Percentiles rank a stretch among this genome's conserved stretches.
Evolutionary conservation across 1,140 invertebrate genomes (phyloP).

Genomic region (Dufourea novaeangliae): DNA sequence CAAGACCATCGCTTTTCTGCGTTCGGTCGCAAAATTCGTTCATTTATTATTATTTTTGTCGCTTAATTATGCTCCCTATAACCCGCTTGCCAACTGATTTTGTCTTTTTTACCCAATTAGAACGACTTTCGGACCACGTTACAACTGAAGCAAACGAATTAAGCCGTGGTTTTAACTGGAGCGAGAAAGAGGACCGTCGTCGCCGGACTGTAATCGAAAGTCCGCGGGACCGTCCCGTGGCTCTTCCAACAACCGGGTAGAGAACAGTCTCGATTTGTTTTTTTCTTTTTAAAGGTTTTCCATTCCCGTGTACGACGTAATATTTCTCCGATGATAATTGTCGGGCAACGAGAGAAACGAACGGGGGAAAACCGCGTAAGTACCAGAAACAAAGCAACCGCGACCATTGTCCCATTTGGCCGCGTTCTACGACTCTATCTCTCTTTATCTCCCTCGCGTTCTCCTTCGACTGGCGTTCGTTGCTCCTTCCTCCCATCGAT

Average conservation of each 20-base stretch:
- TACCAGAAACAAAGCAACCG: slow-evolving; percentile 14
- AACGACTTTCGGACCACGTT: too few species aligned
- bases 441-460: neutral
- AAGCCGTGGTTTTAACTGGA: too few species aligned
- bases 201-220: too few species aligned
- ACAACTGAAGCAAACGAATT: too few species aligned
- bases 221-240: neutral
- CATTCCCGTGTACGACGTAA: neutral
- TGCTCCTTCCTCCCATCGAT: neutral
- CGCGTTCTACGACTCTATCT: neutral
- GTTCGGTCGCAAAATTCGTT: too few species aligned
- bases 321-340: slow-evolving; percentile 4
- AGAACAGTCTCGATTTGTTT: neutral
- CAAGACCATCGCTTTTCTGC: too few species aligned
- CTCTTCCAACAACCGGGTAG: too few species aligned
- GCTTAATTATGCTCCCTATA: too few species aligned
- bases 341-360: slow-evolving; percentile 4
- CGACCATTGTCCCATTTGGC: slow-evolving; percentile 28
- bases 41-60: too few species aligned
- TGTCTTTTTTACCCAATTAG: too few species aligned
- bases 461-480: neutral
- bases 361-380: slow-evolving; percentile 8
- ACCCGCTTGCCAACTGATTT: too few species aligned
- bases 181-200: too few species aligned
- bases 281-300: neutral